phyloP scores from a whole-genome alignment of 2,888 invertebrate species.

The Ennomos fuscantarius region DNA sequence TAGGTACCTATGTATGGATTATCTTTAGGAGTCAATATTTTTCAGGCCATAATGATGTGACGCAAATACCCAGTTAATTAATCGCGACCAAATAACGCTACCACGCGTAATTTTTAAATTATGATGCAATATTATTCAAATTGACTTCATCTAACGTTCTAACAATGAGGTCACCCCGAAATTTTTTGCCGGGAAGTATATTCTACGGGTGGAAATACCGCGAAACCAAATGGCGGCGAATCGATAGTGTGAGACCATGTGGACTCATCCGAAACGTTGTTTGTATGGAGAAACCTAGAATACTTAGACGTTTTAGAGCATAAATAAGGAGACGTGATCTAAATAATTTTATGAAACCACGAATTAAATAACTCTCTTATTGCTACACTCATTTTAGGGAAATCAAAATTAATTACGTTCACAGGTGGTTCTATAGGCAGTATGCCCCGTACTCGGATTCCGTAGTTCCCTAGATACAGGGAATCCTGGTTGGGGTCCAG shows the following conservation, averaged over 20 bases:
- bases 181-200: background rate
- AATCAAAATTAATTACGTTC: too few species aligned
- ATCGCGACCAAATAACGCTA: slow-evolving; percentile 13
- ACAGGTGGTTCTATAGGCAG: slow-evolving; percentile 6
- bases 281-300: background rate
- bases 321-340: too few species aligned
- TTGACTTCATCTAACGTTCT: too few species aligned
- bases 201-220: slow-evolving; percentile 36
- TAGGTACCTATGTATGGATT: too few species aligned
- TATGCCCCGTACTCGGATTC: too few species aligned
- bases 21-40: background rate
- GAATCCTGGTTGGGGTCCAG: too few species aligned
- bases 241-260: slow-evolving; percentile 67
- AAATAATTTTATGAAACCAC: too few species aligned
- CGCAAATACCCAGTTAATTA: slow-evolving; percentile 32
- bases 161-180: slow-evolving; percentile 5
- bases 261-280: slow-evolving; percentile 31
- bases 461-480: too few species aligned
- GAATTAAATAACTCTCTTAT: too few species aligned
- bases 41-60: slow-evolving; percentile 10
- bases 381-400: too few species aligned
- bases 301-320: too few species aligned
- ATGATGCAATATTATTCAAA: slow-evolving; percentile 29
- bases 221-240: slow-evolving; percentile 66
- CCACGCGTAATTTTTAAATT: slow-evolving; percentile 20